Conservation (phyloP, 2,797 vertebrate genomes). For the Cephalopachus bancanus region DNA sequence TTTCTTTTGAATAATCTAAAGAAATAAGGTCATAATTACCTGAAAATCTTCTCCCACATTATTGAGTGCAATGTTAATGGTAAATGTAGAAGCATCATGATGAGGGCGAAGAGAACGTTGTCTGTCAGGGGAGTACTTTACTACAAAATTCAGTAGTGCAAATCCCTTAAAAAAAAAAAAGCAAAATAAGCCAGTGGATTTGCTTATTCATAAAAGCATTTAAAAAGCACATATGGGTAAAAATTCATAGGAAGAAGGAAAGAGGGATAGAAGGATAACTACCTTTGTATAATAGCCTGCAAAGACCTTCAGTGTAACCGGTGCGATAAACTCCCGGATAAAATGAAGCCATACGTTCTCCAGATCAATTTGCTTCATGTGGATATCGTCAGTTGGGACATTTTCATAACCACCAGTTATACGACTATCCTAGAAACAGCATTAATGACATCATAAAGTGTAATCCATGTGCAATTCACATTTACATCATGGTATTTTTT, state of each 20-base stretch:
- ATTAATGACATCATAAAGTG: conserved; percentile 59
- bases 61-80: conserved; percentile 99
- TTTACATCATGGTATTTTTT: conserved; percentile 13
- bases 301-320: conserved; percentile 97
- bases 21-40: conserved; percentile 85
- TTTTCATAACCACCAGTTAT: conserved; percentile 98
- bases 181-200: conserved; percentile 4
- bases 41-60: conserved; percentile 96
- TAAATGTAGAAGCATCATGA: conserved; percentile 98
- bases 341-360: conserved; percentile 99
- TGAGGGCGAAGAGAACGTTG: conserved; percentile 96
- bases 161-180: conserved; percentile 90
- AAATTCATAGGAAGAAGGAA: neutral
- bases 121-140: conserved; percentile 96
- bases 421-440: conserved; percentile 93
- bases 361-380: conserved; percentile 96
- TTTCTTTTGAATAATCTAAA: neutral
- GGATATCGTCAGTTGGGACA: conserved; percentile 98
- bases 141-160: conserved; percentile 97
- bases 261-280: neutral
- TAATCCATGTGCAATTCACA: conserved; percentile 41
- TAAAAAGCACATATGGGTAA: neutral
- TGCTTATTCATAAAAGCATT: neutral
- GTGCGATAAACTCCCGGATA: conserved; percentile 98
- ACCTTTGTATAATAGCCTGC: conserved; percentile 99